A percentile compares a stretch with the other conserved stretches of the same genome.
phyloP scores from a whole-genome alignment of 2,113 vertebrate species.

The Formicarius rufipectus region DNA sequence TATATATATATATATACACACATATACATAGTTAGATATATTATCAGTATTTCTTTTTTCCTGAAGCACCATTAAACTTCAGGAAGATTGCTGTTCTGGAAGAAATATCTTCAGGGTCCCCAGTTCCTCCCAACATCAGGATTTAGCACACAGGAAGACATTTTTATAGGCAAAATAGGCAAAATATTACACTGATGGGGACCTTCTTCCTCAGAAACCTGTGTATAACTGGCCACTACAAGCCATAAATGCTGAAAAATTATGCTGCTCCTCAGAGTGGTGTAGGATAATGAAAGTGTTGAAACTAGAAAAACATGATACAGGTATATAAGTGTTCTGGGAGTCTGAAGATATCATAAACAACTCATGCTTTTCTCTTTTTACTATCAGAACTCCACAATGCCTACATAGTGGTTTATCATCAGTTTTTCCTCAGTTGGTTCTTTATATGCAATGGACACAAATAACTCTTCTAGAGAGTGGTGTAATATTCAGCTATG shows the following conservation, averaged over 20 bases:
- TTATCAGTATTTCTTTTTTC: rapidly evolving
- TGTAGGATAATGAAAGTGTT: background rate
- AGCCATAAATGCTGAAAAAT: background rate
- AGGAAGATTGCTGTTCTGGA: background rate
- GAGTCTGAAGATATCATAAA: conserved; percentile 9
- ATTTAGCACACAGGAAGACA: background rate
- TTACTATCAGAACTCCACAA: background rate
- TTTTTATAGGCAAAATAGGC: background rate
- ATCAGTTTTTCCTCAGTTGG: background rate
- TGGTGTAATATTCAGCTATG: background rate
- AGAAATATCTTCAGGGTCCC: background rate
- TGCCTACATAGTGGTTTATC: background rate
- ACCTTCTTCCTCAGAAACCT: background rate
- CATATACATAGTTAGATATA: too few relatives aligned
- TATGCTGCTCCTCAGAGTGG: background rate
- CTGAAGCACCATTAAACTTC: background rate
- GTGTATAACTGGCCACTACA: background rate
- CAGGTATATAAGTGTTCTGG: background rate
- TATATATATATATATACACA: background rate
- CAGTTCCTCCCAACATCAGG: too few relatives aligned
- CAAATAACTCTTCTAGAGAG: background rate
- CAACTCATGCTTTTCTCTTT: background rate
- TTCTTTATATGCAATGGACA: conserved; percentile 1
- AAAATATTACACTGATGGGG: background rate
- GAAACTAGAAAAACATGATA: background rate